Base-by-base conservation (phyloP, 92 coral and sea anemone genomes). In the Zoanthus sansibaricus region DNA sequence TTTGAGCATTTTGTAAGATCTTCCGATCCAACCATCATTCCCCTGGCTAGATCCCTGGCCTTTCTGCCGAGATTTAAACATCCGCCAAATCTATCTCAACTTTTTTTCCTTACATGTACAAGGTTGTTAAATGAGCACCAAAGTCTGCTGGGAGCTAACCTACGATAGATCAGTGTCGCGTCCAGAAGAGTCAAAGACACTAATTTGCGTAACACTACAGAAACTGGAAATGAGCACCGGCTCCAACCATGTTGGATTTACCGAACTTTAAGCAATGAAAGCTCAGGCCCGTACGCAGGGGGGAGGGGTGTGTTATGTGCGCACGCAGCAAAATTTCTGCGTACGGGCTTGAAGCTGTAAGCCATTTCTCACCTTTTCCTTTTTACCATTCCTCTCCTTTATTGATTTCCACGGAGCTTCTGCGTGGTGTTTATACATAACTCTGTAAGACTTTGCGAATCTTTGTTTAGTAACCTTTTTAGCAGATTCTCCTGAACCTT, bases 361-460 rank as follows among this genome's bases (percentile, higher is more conserved):
- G 8, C 9, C 7, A 45, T 14, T 12, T 33, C 52, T 10, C 33
- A 76, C 82, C 82, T 12, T 51, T 76, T 76, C 82, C 10, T 6
- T 54, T 76, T 54, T 30, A 13, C 67, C 47, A 1, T 13, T 12
- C 17, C 16, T 30, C n/a, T 54, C 66, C 54, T 21, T 76, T 25
- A 76, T 56, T 52, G 82, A 9, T 54, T 31, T n/a, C 82, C 82
- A 76, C 48, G 82, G 18, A 76, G 82, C 82, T 18, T 25, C 64
- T n/a, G 13, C 31, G 49, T 52, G 66, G 4, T 52, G 66, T 54
- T 76, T 51, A 12, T 20, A 76, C 67, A 76, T 51, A 33, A 76
- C 16, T 76, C 52, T 54, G 48, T 76, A 76, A 52, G 82, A 76
- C 31, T 52, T 76, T 7, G 68, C 67, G 67, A 46, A 54, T 32